Evolutionary conservation across 2,113 vertebrate species (phyloP), one percentile per base, ranked within the genome.

Genomic region (Apodemus sylvaticus): DNA sequence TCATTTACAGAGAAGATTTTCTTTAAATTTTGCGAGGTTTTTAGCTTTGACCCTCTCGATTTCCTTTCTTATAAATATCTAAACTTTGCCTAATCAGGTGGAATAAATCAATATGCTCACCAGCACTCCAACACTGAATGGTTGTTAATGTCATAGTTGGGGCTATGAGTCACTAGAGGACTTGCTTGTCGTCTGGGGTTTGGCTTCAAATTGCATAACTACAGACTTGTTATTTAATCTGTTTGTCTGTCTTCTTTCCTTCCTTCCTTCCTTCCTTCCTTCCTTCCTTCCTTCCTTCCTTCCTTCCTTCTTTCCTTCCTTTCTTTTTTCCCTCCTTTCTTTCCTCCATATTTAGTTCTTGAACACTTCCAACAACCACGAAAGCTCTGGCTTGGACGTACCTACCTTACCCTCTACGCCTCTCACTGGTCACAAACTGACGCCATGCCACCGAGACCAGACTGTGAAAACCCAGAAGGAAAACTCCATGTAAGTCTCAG

Each of bases 401-500:
- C 98, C 99, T 94, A 96, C 98, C 5, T 98, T 99, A 97, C 98
- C 98, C 42, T 98, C 99, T 86, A 99, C 99, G 0, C 98, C 99
- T 0, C 98, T 99, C 42, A 99, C 98, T 97, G 97, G 98, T 98
- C 99, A 99, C 98, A 99, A 99, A 97, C 98, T 99, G 94, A 97
- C 97, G 10, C 98, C 99, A 0, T 98, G 99, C 96, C 99, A 99
- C 92, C 98, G 98, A 91, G 99, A 99, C 87, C 99, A 99, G 95
- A 86, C 98, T 58, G 97, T 99, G 96, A 99, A 99, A 97, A 97
- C 98, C 62, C 99, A 99, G 94, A 99, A 99, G 97, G 99, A 99
- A 98, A 99, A 99, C 89, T 98, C 99, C 7, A 94, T 99, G 99
- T 99, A 98, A 99, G 99, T 98, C 12, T 68, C 81, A 68, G 17